A percentile compares a stretch with the other conserved stretches of the same genome.
These are phyloP conservation scores for Pseudococcus longispinus DNA, from an alignment of 2,888 invertebrate species.

Conservation along the genomic window DNA sequence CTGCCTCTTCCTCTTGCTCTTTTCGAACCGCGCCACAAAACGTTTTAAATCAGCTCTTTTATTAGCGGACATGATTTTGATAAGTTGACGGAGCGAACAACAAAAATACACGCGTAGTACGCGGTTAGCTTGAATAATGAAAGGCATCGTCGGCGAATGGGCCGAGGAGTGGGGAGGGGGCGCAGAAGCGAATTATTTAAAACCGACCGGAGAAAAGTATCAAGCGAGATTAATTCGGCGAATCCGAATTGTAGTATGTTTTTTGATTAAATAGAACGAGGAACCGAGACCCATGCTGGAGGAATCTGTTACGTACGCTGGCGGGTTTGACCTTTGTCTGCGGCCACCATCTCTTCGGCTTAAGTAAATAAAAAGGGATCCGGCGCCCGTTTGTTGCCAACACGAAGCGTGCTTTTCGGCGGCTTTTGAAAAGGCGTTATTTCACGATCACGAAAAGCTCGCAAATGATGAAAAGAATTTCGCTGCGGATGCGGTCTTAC, in stretches of 20 bases:
- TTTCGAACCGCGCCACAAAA: background rate
- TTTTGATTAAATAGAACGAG: constrained; percentile 21
- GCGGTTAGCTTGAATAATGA: background rate
- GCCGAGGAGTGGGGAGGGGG: background rate
- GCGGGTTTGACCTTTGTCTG: background rate
- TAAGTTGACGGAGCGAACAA: background rate
- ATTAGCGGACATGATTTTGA: background rate
- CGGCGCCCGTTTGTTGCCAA: background rate
- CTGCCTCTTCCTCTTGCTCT: too few relatives aligned
- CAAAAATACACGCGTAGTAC: background rate
- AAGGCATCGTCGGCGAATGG: background rate
- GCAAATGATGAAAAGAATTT: background rate
- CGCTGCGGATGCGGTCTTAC: too few relatives aligned
- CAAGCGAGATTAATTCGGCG: constrained; percentile 28
- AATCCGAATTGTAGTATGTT: constrained; percentile 22
- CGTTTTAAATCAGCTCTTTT: background rate
- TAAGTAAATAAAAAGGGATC: constrained; percentile 1
- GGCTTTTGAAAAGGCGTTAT: background rate
- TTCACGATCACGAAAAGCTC: background rate
- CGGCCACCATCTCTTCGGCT: background rate
- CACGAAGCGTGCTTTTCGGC: background rate
- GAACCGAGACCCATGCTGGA: background rate
- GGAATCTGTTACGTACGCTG: background rate
- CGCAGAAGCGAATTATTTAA: background rate
- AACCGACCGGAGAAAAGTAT: constrained; percentile 14